phyloP scores from a whole-genome alignment of 2,888 invertebrate genomes.

The Boloria euphrosyne region DNA sequence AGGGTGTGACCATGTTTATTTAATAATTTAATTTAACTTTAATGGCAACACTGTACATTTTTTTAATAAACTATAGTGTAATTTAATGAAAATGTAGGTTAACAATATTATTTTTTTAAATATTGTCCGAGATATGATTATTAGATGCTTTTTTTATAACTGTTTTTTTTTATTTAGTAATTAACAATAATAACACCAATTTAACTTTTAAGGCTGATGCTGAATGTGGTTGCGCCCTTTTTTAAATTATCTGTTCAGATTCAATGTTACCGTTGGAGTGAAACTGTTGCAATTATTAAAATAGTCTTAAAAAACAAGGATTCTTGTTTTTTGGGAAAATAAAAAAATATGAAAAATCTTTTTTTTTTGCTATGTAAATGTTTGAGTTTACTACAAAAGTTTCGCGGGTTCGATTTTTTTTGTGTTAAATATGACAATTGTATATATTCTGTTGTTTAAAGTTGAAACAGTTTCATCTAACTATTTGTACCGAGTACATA shows the following conservation, averaged over 20 bases:
- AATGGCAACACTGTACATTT: background rate
- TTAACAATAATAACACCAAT: background rate
- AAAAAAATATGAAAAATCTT: background rate
- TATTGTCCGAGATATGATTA: too few species aligned
- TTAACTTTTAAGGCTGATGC: conserved; percentile 14
- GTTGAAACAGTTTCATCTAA: conserved; percentile 19
- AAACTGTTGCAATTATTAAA: conserved; percentile 29
- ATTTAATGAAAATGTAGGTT: too few species aligned
- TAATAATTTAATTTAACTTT: background rate
- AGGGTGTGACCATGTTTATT: conserved; percentile 25
- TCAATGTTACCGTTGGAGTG: conserved; percentile 34
- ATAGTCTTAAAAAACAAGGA: background rate
- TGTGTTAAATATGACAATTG: background rate
- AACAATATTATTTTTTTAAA: too few species aligned
- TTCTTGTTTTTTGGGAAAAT: background rate
- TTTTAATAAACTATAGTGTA: too few species aligned
- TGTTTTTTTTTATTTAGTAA: background rate
- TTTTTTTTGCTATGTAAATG: background rate
- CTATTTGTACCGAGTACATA: conserved; percentile 5
- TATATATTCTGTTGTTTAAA: conserved; percentile 9
- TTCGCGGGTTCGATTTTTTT: background rate
- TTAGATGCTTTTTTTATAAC: background rate
- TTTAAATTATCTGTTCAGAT: conserved; percentile 28
- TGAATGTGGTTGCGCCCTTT: conserved; percentile 28
- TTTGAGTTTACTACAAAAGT: background rate